Evolutionary conservation across 2,888 invertebrate genomes (phyloP).

Genomic region (Agrilus biguttatus): DNA sequence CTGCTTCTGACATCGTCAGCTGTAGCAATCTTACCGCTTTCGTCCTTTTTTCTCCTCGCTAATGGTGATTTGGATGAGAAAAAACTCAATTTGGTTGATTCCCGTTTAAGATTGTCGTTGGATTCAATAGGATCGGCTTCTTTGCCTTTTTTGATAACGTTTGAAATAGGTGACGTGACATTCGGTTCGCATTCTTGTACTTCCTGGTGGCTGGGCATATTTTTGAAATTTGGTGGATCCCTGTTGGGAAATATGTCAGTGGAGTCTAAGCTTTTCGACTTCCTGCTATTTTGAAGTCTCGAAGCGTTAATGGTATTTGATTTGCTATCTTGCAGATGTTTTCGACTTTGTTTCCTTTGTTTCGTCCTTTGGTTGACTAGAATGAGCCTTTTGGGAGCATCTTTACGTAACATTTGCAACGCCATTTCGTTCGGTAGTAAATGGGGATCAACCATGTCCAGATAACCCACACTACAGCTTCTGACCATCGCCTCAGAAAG

Average conservation of each 20-base stretch:
- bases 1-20: slow-evolving; percentile 12
- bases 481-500: slow-evolving; percentile 58
- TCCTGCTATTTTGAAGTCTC: slow-evolving; percentile 53
- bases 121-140: slow-evolving; percentile 10
- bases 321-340: slow-evolving; percentile 13
- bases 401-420: slow-evolving; percentile 53
- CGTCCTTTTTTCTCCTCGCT: slow-evolving; percentile 26
- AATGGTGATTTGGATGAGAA: slow-evolving; percentile 28
- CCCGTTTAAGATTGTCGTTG: slow-evolving; percentile 17
- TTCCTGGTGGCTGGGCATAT: slow-evolving; percentile 14
- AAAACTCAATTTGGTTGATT: slow-evolving; percentile 25
- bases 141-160: slow-evolving; percentile 8
- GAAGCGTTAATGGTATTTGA: slow-evolving; percentile 26
- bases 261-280: slow-evolving; percentile 74
- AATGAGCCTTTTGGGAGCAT: slow-evolving; percentile 63
- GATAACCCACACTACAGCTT: slow-evolving; percentile 78
- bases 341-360: slow-evolving; percentile 31
- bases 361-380: slow-evolving; percentile 52
- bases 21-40: slow-evolving; percentile 12
- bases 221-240: slow-evolving; percentile 13
- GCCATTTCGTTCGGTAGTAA: slow-evolving; percentile 62
- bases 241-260: slow-evolving; percentile 57
- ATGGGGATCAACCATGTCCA: slow-evolving; percentile 68
- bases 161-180: slow-evolving; percentile 10
- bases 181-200: slow-evolving; percentile 14